These are phyloP conservation scores for Chromoteleia sp. DNA, from an alignment of 2,888 invertebrate genomes.

Conservation along the genomic window DNA sequence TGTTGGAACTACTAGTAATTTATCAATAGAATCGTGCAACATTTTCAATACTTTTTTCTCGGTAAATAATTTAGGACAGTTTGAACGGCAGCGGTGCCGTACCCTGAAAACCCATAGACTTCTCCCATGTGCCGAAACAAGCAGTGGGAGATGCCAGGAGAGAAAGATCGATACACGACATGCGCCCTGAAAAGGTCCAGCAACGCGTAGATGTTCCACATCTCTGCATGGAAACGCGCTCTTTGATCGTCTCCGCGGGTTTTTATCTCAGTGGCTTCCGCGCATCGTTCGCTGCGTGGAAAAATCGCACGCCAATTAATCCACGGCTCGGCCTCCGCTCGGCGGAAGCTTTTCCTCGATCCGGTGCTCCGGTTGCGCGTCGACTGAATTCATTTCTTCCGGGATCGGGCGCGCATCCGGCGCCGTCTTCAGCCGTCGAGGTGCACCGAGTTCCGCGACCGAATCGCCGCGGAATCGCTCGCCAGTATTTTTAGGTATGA, in stretches of 20 bases:
- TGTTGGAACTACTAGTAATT: no score
- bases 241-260: no score
- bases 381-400: no score
- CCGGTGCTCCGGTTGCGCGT: no score
- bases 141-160: slow-evolving; percentile 41
- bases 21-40: no score
- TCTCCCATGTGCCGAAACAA: slow-evolving; percentile 11
- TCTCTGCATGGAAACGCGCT: slow-evolving; percentile 37
- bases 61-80: no score
- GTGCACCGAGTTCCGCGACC: slow-evolving; percentile 9
- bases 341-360: no score
- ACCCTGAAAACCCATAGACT: neutral
- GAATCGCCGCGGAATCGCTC: neutral
- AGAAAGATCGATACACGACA: slow-evolving; percentile 65
- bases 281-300: neutral
- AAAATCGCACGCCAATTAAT: slow-evolving; percentile 6
- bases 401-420: slow-evolving; percentile 5
- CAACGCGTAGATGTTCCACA: slow-evolving; percentile 33
- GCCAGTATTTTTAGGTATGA: slow-evolving; percentile 48
- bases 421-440: neutral
- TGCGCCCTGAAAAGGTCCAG: slow-evolving; percentile 69
- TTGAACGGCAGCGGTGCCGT: no score
- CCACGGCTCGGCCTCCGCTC: no score
- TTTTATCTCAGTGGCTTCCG: slow-evolving; percentile 3
- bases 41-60: no score